Percentiles rank a stretch among this genome's conserved stretches.
Evolutionary conservation across 2,888 invertebrate genomes (phyloP).

Genomic region (Nipponacmea schrenckii): DNA sequence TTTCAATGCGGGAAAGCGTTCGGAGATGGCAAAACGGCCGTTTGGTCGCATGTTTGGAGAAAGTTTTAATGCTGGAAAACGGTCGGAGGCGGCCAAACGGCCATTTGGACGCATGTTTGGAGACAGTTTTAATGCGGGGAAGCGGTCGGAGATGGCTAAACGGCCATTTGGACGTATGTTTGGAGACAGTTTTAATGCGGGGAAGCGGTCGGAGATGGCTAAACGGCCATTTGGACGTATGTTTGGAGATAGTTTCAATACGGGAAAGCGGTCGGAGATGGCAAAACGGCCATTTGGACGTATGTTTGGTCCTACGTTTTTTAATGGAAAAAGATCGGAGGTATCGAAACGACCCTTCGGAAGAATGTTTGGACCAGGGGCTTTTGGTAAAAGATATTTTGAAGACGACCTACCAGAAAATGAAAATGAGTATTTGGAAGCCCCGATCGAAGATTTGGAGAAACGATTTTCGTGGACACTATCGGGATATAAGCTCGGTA

Average conservation of each 20-base stretch:
- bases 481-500: not conserved
- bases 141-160: not conserved
- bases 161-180: not conserved
- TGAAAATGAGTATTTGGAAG: not conserved
- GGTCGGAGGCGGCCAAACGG: not conserved
- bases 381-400: not conserved
- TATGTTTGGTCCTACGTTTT: not conserved
- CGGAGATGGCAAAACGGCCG: not conserved
- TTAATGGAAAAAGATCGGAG: not conserved
- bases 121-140: not conserved
- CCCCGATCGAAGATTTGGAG: not conserved
- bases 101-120: not conserved
- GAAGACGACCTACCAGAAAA: not conserved
- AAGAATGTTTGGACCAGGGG: not conserved
- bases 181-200: not conserved
- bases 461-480: conserved; percentile 2
- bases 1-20: not conserved
- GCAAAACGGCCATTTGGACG: not conserved
- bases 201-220: not conserved
- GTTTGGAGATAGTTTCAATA: not conserved
- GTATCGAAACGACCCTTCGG: not conserved
- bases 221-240: conserved; percentile 1
- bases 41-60: not conserved
- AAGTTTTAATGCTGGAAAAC: not conserved
- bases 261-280: not conserved